Evolutionary conservation across 2,888 invertebrate species (phyloP), one percentile per base, ranked within the genome.

Genomic region (Lasius fuliginosus): DNA sequence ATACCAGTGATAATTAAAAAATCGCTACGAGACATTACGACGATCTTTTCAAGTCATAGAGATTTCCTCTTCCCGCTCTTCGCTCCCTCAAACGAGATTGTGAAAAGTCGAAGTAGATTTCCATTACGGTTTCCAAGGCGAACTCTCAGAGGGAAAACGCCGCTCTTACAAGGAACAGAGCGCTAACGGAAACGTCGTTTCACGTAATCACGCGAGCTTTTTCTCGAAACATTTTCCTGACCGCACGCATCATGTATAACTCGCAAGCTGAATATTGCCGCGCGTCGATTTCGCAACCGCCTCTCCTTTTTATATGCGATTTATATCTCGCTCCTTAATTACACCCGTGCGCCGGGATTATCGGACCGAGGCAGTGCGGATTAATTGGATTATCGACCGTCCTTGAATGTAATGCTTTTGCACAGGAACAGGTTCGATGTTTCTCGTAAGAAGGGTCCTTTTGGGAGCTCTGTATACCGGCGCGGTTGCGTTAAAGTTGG

Each of bases 341-440:
- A 74, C 79, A 27, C 15, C 12, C 60, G 75, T 42, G 74, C 75
- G 42, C 30, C 18, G n/a, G 68, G 18, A 79, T 71, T 79, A 33
- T 60, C 58, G 46, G 36, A 36, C 60, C 79, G 74, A 73, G 75
- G 46, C 27, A 60, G 40, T 23, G 58, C 58, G 60, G 60, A 81
- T 81, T 81, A 81, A 81, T 81, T 81, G 74, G 79, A 81, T 81
- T 81, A 81, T 81, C 74, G 60, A 74, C n/a, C 74, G 33, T 36
- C 33, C 33, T 73, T 60, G 36, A 18, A 23, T 36, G 60, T 49
- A 74, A 73, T 15, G 46, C 9, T 49, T 60, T 36, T 18, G 15
- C 33, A 3, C 60, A 8, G 18, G 71, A 73, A 73, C 58, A 73
- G 60, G 42, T 60, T 71, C 60, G 40, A 77, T 77, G 60, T 46